Conservation (phyloP, 2,797 vertebrate species). For the Propithecus perrieri region DNA sequence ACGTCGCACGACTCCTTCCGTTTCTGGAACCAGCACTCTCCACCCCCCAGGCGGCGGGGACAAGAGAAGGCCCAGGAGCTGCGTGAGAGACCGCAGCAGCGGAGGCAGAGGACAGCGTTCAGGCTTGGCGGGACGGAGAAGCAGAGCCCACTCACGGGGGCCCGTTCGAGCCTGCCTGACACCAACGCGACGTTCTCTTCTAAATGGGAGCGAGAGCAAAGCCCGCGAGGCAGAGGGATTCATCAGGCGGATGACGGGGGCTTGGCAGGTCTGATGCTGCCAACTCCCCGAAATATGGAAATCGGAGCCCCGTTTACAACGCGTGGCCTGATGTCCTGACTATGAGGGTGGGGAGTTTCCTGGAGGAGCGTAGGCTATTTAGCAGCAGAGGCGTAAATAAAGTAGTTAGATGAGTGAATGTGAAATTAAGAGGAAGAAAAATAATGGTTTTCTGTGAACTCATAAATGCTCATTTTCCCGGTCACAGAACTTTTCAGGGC, state of each 20-base stretch:
- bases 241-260: background rate
- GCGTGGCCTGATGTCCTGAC: conserved; percentile 17
- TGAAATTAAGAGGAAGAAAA: conserved; percentile 72
- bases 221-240: background rate
- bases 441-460: conserved; percentile 64
- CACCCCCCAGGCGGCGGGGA: background rate
- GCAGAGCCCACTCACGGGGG: background rate
- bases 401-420: conserved; percentile 48
- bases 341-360: background rate
- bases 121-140: background rate
- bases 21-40: background rate
- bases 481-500: conserved; percentile 66
- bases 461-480: conserved; percentile 61
- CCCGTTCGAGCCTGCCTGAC: background rate
- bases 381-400: background rate
- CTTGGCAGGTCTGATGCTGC: background rate
- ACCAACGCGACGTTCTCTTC: background rate
- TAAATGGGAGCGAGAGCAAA: background rate
- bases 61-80: background rate
- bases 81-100: background rate
- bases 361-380: background rate
- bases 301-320: background rate
- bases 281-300: background rate
- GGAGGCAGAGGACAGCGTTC: background rate
- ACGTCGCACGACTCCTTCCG: fast-evolving